These are phyloP conservation scores for Grammomys surdaster DNA, from an alignment of 2,113 vertebrate genomes.

Conservation along the genomic window DNA sequence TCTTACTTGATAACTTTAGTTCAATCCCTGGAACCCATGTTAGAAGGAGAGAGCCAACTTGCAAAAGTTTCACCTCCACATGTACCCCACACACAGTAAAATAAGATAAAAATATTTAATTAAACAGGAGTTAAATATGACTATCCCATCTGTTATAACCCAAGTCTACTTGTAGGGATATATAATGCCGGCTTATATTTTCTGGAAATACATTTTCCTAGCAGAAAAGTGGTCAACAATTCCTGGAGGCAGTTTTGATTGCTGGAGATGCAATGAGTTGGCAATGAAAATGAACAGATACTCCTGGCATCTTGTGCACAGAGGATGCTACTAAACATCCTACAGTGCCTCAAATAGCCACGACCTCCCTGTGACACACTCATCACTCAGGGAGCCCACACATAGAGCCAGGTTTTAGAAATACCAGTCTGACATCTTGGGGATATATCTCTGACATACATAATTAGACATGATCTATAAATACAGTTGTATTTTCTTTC, in stretches of 20 bases:
- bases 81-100: neutral
- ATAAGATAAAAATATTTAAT: neutral
- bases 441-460: neutral
- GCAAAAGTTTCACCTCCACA: neutral
- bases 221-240: neutral
- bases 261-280: neutral
- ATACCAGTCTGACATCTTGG: neutral
- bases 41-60: neutral
- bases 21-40: neutral
- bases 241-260: neutral
- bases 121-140: neutral
- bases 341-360: neutral
- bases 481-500: neutral
- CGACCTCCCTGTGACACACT: accelerated
- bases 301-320: neutral
- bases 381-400: neutral
- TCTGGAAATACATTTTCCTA: neutral
- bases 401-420: neutral
- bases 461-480: neutral
- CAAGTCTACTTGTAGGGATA: neutral
- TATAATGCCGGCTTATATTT: neutral
- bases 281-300: neutral
- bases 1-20: neutral
- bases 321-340: neutral
- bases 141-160: neutral